These are phyloP conservation scores for Acanthosoma haemorrhoidale DNA, from an alignment of 2,888 invertebrate species.

Conservation along the genomic window DNA sequence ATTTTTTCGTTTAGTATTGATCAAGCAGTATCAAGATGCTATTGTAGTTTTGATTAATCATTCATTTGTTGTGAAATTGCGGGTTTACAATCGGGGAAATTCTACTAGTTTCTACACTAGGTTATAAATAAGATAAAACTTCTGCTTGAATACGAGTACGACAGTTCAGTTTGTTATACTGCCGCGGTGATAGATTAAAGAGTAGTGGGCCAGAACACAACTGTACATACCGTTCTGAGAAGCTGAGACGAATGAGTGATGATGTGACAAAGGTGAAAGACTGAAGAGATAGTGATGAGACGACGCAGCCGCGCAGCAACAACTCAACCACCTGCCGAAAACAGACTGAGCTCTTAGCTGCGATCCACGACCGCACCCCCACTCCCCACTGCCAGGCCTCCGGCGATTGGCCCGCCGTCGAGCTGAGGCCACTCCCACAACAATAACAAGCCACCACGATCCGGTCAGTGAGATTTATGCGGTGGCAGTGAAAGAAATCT, in stretches of 20 bases:
- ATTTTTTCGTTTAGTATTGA: too few relatives aligned
- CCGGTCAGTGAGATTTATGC: conserved; percentile 5
- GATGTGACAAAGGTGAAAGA: not conserved
- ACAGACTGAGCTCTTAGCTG: not conserved
- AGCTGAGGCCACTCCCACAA: not conserved
- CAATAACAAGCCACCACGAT: not conserved
- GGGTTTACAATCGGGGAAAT: too few relatives aligned
- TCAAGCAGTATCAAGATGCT: too few relatives aligned
- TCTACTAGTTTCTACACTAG: too few relatives aligned
- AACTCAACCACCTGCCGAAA: conserved; percentile 5
- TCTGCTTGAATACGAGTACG: too few relatives aligned
- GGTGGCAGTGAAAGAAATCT: conserved; percentile 8
- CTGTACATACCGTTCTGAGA: too few relatives aligned
- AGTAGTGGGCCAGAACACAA: too few relatives aligned
- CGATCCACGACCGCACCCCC: not conserved
- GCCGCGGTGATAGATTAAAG: too few relatives aligned
- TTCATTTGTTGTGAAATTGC: too few relatives aligned
- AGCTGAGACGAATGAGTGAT: not conserved
- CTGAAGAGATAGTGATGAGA: not conserved
- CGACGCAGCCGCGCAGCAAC: not conserved
- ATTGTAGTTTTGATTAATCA: too few relatives aligned
- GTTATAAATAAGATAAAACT: too few relatives aligned
- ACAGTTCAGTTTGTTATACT: too few relatives aligned
- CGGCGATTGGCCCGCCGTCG: not conserved
- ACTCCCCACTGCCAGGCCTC: not conserved